Conservation (phyloP, 2,113 vertebrate species). For the Alces alces region DNA sequence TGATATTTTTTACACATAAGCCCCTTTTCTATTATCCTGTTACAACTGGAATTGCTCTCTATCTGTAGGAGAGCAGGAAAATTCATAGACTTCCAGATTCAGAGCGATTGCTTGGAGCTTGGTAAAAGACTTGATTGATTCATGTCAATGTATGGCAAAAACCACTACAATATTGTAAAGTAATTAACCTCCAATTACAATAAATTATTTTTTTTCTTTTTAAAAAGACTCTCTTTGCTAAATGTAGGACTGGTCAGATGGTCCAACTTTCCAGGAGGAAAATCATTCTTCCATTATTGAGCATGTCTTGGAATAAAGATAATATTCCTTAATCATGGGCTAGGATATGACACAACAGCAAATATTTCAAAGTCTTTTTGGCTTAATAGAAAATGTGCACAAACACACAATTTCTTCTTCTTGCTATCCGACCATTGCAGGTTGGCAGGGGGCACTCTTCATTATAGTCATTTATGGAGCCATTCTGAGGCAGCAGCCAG, state of each 20-base stretch:
- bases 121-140: background rate
- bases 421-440: background rate
- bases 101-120: background rate
- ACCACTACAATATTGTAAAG: background rate
- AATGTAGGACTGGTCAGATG: background rate
- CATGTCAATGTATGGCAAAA: background rate
- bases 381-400: background rate
- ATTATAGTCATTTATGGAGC: background rate
- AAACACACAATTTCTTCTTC: background rate
- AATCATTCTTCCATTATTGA: background rate
- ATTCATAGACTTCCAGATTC: background rate
- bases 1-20: background rate
- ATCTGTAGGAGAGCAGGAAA: background rate
- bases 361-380: background rate
- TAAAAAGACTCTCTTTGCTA: background rate
- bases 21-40: background rate
- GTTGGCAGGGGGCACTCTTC: background rate
- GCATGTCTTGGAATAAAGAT: background rate
- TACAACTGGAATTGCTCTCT: background rate
- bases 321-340: background rate
- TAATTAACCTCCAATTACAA: background rate
- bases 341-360: background rate
- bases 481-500: background rate
- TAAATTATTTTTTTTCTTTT: background rate
- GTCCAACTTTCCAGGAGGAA: background rate